A percentile compares a stretch with the other conserved stretches of the same genome.
phyloP scores from a whole-genome alignment of 2,113 vertebrate genomes.

The Hydrochoerus hydrochaeris region DNA sequence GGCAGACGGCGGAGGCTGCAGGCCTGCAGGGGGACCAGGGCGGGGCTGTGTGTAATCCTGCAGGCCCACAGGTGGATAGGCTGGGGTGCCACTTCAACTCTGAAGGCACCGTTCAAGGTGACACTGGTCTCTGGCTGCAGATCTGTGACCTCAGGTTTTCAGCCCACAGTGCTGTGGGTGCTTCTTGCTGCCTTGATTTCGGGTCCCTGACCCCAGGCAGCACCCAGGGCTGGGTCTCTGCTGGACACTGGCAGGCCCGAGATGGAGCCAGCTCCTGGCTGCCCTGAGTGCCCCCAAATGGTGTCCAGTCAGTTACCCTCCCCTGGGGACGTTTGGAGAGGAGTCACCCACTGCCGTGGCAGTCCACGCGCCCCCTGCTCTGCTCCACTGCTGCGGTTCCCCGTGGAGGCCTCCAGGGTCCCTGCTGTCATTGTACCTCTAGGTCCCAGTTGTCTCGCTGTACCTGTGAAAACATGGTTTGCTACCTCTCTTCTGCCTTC shows the following conservation, averaged over 20 bases:
- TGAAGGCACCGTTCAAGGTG: no score
- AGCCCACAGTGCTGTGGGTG: neutral
- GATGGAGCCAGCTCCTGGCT: neutral
- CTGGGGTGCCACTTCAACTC: no score
- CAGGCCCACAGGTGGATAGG: neutral
- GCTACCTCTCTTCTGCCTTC: no score
- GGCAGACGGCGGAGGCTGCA: neutral
- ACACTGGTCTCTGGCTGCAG: neutral
- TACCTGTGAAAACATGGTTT: no score
- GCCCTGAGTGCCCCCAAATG: neutral
- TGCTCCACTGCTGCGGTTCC: neutral
- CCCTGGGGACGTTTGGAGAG: neutral
- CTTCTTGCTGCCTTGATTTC: neutral
- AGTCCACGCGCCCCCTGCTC: neutral
- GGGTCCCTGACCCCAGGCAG: no score
- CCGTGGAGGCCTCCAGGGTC: neutral
- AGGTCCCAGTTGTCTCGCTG: no score
- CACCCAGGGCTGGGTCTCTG: neutral
- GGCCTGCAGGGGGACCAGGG: no score
- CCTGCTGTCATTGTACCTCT: neutral
- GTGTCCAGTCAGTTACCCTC: no score
- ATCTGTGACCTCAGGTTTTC: neutral
- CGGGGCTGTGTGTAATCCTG: neutral
- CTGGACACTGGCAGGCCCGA: neutral
- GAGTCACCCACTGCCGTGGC: neutral